Conservation (phyloP, 2,888 invertebrate species). For the Calameuta filiformis region DNA sequence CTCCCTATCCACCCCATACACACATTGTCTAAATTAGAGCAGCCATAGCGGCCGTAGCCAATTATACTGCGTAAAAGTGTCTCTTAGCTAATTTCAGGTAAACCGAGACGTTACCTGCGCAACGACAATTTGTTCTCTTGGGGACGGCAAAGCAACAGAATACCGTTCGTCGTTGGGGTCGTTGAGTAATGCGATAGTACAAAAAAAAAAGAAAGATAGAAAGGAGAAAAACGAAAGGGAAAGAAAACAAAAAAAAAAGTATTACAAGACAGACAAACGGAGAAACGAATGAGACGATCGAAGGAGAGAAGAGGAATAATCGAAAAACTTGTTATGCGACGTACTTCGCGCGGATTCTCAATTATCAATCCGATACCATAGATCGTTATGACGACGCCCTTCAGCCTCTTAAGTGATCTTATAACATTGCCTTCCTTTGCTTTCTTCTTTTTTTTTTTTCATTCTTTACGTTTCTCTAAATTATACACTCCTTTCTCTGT, state of each 20-base stretch:
- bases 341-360: background rate
- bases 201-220: background rate
- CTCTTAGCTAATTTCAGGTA: constrained; percentile 32
- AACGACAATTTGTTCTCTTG: constrained; percentile 45
- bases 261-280: background rate
- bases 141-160: constrained; percentile 64
- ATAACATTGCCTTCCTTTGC: background rate
- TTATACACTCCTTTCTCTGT: background rate
- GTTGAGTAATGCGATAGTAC: background rate
- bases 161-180: constrained; percentile 62
- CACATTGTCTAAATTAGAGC: background rate
- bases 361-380: background rate
- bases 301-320: background rate
- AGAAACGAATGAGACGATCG: background rate
- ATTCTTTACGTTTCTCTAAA: background rate
- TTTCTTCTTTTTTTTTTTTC: background rate
- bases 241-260: background rate
- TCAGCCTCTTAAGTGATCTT: background rate
- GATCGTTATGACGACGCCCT: background rate
- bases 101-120: constrained; percentile 39
- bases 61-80: constrained; percentile 24
- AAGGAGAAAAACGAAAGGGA: background rate
- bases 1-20: background rate
- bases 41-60: background rate
- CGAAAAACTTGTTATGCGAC: background rate